A percentile compares a stretch with the other conserved stretches of the same genome.
phyloP scores from a whole-genome alignment of 92 coral and sea anemone genomes.

The Phenganax stokvisi region DNA sequence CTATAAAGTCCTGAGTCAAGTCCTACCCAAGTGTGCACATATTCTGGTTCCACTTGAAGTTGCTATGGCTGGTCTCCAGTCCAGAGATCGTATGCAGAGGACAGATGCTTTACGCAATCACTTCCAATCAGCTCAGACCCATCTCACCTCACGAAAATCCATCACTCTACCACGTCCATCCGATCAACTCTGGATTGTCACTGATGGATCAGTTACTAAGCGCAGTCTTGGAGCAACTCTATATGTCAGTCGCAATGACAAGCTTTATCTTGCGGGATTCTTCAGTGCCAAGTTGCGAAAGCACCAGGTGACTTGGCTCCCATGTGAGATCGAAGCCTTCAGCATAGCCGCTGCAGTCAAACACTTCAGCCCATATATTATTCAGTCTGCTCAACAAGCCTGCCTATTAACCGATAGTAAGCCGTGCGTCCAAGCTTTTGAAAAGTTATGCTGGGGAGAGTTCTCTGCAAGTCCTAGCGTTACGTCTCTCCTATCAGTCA shows the following conservation, averaged over 20 bases:
- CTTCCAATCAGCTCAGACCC: constrained; percentile 8
- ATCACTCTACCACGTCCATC: constrained; percentile 21
- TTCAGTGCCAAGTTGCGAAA: constrained; percentile 34
- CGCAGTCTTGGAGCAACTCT: constrained; percentile 25
- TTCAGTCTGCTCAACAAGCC: constrained; percentile 18
- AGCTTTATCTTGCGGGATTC: constrained; percentile 28
- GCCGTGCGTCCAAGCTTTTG: constrained; percentile 36
- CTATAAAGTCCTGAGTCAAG: constrained; percentile 7
- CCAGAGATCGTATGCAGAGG: too few species aligned
- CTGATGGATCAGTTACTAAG: too few species aligned
- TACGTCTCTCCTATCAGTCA: constrained; percentile 24
- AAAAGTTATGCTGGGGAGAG: constrained; percentile 37
- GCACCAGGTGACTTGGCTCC: constrained; percentile 17
- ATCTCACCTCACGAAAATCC: neutral
- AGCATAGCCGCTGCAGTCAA: too few species aligned
- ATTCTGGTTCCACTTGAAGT: neutral
- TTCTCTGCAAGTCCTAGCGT: neutral
- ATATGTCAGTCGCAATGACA: constrained; percentile 22
- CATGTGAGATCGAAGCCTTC: neutral
- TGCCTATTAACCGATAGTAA: too few species aligned
- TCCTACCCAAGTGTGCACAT: neutral
- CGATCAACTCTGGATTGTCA: constrained; percentile 19
- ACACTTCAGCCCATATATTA: neutral
- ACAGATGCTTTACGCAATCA: too few species aligned
- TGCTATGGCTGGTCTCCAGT: neutral